Evolutionary conservation across 2,888 invertebrate species (phyloP), one percentile per base, ranked within the genome.

Genomic region (Noctua janthe): DNA sequence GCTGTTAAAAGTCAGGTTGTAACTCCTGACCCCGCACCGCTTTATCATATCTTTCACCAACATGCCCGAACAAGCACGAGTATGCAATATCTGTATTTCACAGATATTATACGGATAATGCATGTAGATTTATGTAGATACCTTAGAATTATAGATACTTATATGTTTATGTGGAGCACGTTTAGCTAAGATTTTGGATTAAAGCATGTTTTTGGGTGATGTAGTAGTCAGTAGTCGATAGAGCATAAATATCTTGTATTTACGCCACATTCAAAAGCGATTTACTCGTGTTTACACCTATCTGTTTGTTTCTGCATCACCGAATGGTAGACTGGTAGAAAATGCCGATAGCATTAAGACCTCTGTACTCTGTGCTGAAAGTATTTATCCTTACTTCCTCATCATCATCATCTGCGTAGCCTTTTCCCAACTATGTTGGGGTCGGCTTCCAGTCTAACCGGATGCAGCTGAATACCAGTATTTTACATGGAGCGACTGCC

Each of bases 31-130:
- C 90, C 51, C 67, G 1, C 29, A 47, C 54, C 71, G 73, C 77
- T 88, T 80, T 64, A 88, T 89, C 88, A 89, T 81, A 80, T 23
- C 67, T 89, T 88, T 88, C 90, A 76, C 80, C 86, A 89, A 17
- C 67, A 39, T 72, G 72, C 66, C 73, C 54, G 35, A 62, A 72
- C 64, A 62, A 47, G 75, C 85, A 80, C 85, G 86, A 88, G 59
- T 88, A 76, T 85, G 85, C 84, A 85, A 88, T 76, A 85, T 74
- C 81, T 69, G 75, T 80, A 80, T 72, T 87, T 82, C 71, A 78
- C 15, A 69, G 67, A 76, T 82, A 86, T 81, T 78, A 77, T 71
- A 56, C 47, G 71, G 75, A 82, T 86, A 81, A 82, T 86, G 77
- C 74, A 80, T 85, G 82, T 86, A 81, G 77, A 86, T 86, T 85